phyloP scores from a whole-genome alignment of 2,888 invertebrate genomes.

The Camponotus fellah region DNA sequence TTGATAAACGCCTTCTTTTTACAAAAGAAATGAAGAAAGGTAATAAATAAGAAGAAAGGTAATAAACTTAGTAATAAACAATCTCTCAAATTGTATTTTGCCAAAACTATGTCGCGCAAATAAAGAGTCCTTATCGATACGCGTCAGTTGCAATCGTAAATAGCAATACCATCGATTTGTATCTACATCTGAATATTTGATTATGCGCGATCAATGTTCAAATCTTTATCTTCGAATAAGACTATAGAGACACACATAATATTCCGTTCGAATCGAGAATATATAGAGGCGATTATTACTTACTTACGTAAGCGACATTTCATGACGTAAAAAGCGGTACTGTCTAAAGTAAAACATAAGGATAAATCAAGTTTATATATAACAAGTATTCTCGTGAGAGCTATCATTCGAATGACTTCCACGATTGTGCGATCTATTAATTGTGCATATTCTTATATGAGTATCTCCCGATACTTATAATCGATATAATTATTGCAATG shows the following conservation, averaged over 20 bases:
- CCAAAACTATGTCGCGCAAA: background rate
- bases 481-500: background rate
- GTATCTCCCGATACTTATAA: no score
- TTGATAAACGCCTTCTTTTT: background rate
- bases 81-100: background rate
- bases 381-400: constrained; percentile 18
- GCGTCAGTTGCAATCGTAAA: background rate
- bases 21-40: background rate
- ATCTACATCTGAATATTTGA: background rate
- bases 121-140: background rate
- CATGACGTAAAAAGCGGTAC: constrained; percentile 20
- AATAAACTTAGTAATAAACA: background rate
- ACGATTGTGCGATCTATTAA: background rate
- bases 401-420: background rate
- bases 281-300: constrained; percentile 16
- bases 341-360: constrained; percentile 3
- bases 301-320: constrained; percentile 29
- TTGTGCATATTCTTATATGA: no score
- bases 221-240: background rate
- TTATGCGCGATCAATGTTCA: background rate
- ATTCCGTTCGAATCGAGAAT: constrained; percentile 1
- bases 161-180: background rate
- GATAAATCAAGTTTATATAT: constrained; percentile 17
- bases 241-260: background rate
- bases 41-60: no score